A percentile compares a stretch with the other conserved stretches of the same genome.
phyloP scores from a whole-genome alignment of 1,140 invertebrate species.

The Trichogramma pretiosum region DNA sequence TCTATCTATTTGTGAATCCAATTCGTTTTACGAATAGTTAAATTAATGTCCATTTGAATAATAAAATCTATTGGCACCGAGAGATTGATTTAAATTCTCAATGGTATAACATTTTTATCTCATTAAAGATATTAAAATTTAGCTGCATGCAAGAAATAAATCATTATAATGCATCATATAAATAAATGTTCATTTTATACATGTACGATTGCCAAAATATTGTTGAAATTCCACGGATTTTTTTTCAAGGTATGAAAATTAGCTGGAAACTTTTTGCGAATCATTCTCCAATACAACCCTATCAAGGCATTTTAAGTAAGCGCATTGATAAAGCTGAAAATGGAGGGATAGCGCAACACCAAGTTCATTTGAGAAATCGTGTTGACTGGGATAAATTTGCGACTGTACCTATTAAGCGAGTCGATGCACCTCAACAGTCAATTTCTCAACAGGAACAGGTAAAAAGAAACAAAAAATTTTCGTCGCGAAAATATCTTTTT shows the following conservation, averaged over 20 bases:
- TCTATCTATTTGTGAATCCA: not conserved
- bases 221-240: not conserved
- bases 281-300: constrained; percentile 26
- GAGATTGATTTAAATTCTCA: not conserved
- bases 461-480: too few species aligned
- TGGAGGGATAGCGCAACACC: not conserved
- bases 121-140: not conserved
- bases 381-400: not conserved
- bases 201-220: not conserved
- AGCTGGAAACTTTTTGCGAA: constrained; percentile 31
- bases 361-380: constrained; percentile 2
- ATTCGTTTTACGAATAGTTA: not conserved
- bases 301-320: constrained; percentile 19
- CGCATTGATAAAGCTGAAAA: constrained; percentile 23
- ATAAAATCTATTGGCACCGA: not conserved
- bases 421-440: constrained; percentile 1
- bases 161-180: too few species aligned
- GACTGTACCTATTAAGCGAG: not conserved
- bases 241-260: constrained; percentile 28
- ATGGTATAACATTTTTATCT: constrained; percentile 6
- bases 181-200: not conserved
- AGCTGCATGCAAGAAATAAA: too few species aligned
- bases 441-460: constrained; percentile 5
- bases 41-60: not conserved
- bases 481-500: too few species aligned